Conservation (phyloP, 92 coral and sea anemone genomes). For the Parazoanthus atlanticus region DNA sequence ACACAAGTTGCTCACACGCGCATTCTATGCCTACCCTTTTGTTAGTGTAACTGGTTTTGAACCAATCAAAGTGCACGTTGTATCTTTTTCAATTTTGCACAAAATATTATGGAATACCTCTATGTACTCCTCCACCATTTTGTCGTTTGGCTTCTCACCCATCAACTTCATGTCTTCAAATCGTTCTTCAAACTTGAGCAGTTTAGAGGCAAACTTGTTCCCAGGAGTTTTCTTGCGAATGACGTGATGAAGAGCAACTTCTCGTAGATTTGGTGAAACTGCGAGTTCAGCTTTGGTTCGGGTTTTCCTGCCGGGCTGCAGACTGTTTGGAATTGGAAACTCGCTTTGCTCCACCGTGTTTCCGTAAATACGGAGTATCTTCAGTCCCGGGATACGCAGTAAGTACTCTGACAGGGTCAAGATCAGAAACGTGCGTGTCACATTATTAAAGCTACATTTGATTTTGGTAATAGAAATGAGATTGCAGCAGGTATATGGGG, state of each 20-base stretch:
- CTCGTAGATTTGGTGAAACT: conserved; percentile 45
- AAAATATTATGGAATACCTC: neutral
- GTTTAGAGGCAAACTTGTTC: conserved; percentile 23
- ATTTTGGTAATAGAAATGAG: no score
- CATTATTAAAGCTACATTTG: no score
- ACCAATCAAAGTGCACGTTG: neutral
- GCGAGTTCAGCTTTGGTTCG: conserved; percentile 45
- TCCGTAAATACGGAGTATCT: conserved; percentile 76
- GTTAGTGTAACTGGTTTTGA: no score
- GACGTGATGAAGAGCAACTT: conserved; percentile 62
- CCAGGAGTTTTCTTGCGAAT: conserved; percentile 43
- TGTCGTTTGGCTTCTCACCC: neutral
- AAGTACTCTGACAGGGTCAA: conserved; percentile 47
- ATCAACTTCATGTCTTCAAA: conserved; percentile 15
- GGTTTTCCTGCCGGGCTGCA: conserved; percentile 50
- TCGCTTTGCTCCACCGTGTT: conserved; percentile 55
- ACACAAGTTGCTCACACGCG: no score
- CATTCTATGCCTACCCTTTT: no score
- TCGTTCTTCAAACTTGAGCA: conserved; percentile 17
- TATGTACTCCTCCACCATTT: neutral
- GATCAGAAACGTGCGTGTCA: no score
- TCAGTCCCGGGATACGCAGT: conserved; percentile 50
- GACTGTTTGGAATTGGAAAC: conserved; percentile 70
- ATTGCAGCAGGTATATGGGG: no score
- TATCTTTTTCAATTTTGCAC: neutral